These are phyloP conservation scores for mouse (Mus musculus) DNA, from an alignment of 2,113 vertebrate species.

Conservation along the genomic window GRCm39 chr4:34274501-34275000, in stretches of 20 bases:
- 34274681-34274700: not conserved
- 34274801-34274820: conserved; percentile 58
- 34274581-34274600: conserved; percentile 59
- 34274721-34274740: conserved; percentile 1
- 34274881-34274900: conserved; percentile 71
- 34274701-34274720: not conserved
- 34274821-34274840: conserved; percentile 57
- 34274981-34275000: conserved; percentile 85
- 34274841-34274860: conserved; percentile 71
- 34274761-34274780: not conserved
- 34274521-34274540: conserved; percentile 69
- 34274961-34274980: conserved; percentile 86
- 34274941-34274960: conserved; percentile 87
- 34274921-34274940: conserved; percentile 83
- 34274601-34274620: conserved; percentile 63
- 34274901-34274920: conserved; percentile 88
- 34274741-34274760: not conserved
- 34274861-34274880: conserved; percentile 78
- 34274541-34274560: conserved; percentile 63
- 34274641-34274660: conserved; percentile 51
- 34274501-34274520: conserved; percentile 50
- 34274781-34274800: conserved; percentile 18
- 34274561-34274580: conserved; percentile 65
- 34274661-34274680: not conserved
- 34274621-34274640: conserved; percentile 30